Evolutionary conservation across 2,113 vertebrate genomes (phyloP).

Genomic region (Sinocyclocheilus anophthalmus): DNA sequence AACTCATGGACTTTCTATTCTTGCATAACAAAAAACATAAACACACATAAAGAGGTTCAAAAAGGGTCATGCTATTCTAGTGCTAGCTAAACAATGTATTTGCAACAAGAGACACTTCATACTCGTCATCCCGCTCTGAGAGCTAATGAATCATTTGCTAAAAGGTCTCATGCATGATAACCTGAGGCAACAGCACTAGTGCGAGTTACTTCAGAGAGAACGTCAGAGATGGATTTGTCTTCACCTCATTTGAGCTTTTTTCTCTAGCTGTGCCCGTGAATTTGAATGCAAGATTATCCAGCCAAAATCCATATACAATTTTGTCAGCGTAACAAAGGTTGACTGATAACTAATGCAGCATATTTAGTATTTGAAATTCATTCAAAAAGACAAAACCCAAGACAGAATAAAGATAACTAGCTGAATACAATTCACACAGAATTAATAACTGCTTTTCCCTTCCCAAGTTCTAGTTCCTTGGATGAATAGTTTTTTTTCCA

Average conservation of each 20-base stretch:
- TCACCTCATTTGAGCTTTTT: slow-evolving; percentile 7
- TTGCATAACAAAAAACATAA: neutral
- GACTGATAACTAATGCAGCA: neutral
- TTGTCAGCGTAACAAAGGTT: neutral
- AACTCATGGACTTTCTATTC: neutral
- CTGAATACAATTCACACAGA: neutral
- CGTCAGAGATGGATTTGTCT: neutral
- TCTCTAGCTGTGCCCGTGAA: neutral
- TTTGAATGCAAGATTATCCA: slow-evolving; percentile 9
- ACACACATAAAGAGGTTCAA: neutral
- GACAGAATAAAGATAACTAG: neutral
- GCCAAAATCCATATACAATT: neutral
- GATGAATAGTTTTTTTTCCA: neutral
- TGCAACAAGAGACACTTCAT: neutral
- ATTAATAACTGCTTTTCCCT: neutral
- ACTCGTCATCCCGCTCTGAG: neutral
- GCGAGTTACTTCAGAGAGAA: too few species aligned
- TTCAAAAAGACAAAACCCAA: neutral
- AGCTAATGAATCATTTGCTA: neutral
- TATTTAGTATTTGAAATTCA: neutral
- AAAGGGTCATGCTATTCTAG: neutral
- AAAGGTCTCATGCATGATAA: neutral
- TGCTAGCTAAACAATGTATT: neutral
- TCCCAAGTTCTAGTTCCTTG: neutral
- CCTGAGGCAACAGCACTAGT: neutral